phyloP scores from a whole-genome alignment of 2,113 vertebrate genomes.

The Ailurus styani region DNA sequence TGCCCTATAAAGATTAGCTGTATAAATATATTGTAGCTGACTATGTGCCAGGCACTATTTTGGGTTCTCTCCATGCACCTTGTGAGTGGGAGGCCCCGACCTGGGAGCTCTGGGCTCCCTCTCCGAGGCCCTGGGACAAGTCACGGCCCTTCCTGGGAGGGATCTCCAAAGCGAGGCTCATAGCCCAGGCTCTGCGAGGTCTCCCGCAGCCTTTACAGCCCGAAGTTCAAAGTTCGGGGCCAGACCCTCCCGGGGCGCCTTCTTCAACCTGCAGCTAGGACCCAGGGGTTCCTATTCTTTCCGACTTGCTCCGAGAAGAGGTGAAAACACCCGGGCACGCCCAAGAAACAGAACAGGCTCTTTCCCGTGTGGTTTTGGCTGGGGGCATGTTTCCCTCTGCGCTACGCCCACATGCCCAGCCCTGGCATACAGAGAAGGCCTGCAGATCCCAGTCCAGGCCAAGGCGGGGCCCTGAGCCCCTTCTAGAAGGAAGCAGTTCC shows the following conservation, averaged over 20 bases:
- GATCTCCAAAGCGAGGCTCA: neutral
- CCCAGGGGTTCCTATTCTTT: neutral
- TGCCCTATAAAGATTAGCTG: neutral
- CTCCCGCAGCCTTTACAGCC: neutral
- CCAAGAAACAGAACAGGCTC: neutral
- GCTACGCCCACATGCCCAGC: neutral
- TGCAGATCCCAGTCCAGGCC: neutral
- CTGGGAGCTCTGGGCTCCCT: neutral
- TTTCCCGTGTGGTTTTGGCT: neutral
- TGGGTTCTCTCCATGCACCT: neutral
- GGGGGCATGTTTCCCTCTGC: neutral
- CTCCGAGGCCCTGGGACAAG: neutral
- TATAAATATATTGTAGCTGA: neutral
- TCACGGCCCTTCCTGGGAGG: neutral
- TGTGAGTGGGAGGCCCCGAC: neutral
- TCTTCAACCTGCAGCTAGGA: neutral
- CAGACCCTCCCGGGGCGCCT: neutral
- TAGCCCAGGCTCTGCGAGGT: neutral
- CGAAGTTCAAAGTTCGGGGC: neutral
- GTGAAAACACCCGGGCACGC: neutral
- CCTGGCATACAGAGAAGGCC: neutral
- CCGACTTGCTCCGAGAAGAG: neutral
- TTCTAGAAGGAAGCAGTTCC: neutral
- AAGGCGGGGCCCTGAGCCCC: neutral
- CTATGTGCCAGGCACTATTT: neutral